Evolutionary conservation across 1,140 invertebrate species (phyloP), one percentile per base, ranked within the genome.

Genomic region (Drosophila lacertosa): DNA sequence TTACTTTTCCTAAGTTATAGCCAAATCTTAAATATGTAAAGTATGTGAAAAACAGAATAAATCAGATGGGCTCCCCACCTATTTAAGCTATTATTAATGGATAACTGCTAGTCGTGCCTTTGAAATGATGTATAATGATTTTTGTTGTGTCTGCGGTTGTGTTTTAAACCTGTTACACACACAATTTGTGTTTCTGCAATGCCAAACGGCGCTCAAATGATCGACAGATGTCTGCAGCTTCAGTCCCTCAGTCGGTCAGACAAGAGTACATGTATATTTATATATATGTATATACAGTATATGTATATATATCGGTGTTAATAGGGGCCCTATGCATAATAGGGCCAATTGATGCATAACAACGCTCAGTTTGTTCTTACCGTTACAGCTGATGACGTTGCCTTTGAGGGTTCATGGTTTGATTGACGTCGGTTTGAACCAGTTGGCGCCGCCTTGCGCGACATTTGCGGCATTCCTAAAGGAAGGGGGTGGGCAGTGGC

Each of bases 371-470:
- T 29, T 24, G 35, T 18, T 24, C 6, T 40, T 20, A 29, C 51
- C 39, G 50, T 55, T 47, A 32, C 20, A 69, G 18, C 11, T 24
- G 66, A 53, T 74, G 78, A 59, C 60, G 65, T 50, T 65, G 45
- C 37, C 22, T n/a, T n/a, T 16, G 39, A 57, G 63, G 76, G 59
- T 70, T 66, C 68, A 66, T 26, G 60, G 44, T 71, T 65, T 77
- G 73, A 67, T 81, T 77, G 77, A 20, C 33, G 54, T 74, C 45
- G 65, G 81, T 88, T 86, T n/a, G 22, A 81, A 81, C 69, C 82
- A 60, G 69, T 75, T 78, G 29, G 22, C 33, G 72, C 74, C 59
- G 77, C 65, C 18, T 62, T 22, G 2, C 1, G 2, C 11, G 11
- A 13, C 15, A 15, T 18, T 16, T 54, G 50, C 13, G 15, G 9